Evolutionary conservation across 2,797 vertebrate species (phyloP).

Genomic region (Trachurus trachurus): DNA sequence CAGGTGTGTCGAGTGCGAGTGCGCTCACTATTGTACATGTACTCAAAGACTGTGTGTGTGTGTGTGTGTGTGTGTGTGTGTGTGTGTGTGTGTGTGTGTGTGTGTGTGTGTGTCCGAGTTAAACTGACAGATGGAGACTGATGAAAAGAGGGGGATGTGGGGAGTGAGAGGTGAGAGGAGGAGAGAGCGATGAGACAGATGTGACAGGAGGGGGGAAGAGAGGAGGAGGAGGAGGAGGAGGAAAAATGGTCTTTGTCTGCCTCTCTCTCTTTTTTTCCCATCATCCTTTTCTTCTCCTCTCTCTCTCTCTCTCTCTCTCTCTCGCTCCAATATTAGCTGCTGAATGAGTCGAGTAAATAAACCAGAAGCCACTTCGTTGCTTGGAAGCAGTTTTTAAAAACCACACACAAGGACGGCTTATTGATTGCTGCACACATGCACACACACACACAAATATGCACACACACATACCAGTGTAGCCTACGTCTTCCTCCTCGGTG

Average conservation of each 20-base stretch:
- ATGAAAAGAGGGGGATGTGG: constrained; percentile 55
- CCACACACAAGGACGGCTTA: constrained; percentile 31
- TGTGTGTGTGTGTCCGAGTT: constrained; percentile 23
- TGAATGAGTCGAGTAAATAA: constrained; percentile 51
- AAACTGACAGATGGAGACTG: constrained; percentile 62
- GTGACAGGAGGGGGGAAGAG: constrained; percentile 14
- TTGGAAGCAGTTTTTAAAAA: constrained; percentile 48
- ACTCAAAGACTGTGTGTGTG: constrained; percentile 1
- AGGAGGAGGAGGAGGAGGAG: constrained; percentile 9
- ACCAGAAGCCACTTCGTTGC: constrained; percentile 29
- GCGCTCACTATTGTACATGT: neutral
- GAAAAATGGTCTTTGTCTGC: neutral
- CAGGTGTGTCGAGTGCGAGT: neutral
- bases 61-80: neutral
- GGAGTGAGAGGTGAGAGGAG: constrained; percentile 30
- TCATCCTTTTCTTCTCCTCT: neutral
- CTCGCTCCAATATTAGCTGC: constrained; percentile 22
- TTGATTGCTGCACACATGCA: constrained; percentile 55
- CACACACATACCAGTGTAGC: neutral
- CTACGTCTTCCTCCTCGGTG: constrained; percentile 9
- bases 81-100: constrained; percentile 1
- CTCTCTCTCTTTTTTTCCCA: neutral
- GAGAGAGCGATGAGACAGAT: constrained; percentile 41
- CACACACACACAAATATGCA: neutral
- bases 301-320: neutral